Evolutionary conservation across 2,113 vertebrate genomes (phyloP).

Genomic region (Cyphotilapia sp.): DNA sequence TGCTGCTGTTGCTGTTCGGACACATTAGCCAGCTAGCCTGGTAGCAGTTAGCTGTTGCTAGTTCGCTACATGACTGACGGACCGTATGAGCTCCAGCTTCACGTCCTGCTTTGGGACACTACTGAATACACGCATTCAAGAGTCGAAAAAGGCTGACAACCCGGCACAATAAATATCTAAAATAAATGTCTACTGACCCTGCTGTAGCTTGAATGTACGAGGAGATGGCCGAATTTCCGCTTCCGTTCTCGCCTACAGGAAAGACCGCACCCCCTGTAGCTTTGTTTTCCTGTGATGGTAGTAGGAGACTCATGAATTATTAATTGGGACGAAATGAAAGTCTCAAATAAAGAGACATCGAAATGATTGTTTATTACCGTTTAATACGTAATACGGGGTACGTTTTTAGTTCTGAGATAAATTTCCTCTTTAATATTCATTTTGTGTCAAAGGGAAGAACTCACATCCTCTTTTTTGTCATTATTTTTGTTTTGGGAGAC

Average conservation of each 20-base stretch:
- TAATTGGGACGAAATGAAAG: background rate
- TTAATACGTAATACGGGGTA: background rate
- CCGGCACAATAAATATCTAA: conserved; percentile 4
- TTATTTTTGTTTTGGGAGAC: background rate
- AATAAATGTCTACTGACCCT: conserved; percentile 71
- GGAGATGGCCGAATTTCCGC: conserved; percentile 80
- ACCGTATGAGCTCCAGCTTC: background rate
- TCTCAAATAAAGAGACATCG: background rate
- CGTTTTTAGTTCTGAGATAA: background rate
- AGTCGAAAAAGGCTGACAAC: background rate
- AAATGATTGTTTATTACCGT: background rate
- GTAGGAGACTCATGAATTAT: conserved; percentile 32
- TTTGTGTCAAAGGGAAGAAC: background rate
- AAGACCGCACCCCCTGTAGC: conserved; percentile 68
- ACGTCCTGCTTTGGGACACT: background rate
- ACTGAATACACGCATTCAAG: background rate
- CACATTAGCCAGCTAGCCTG: conserved; percentile 33
- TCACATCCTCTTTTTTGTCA: background rate
- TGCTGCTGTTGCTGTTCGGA: conserved; percentile 12
- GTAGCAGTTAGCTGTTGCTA: conserved; percentile 32
- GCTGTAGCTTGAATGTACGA: conserved; percentile 62
- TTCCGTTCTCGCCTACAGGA: conserved; percentile 65
- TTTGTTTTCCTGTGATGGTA: conserved; percentile 34
- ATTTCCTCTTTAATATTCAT: background rate
- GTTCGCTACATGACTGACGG: conserved; percentile 8